Evolutionary conservation across 1,140 invertebrate genomes (phyloP).

Genomic region (Holotrichia oblita): DNA sequence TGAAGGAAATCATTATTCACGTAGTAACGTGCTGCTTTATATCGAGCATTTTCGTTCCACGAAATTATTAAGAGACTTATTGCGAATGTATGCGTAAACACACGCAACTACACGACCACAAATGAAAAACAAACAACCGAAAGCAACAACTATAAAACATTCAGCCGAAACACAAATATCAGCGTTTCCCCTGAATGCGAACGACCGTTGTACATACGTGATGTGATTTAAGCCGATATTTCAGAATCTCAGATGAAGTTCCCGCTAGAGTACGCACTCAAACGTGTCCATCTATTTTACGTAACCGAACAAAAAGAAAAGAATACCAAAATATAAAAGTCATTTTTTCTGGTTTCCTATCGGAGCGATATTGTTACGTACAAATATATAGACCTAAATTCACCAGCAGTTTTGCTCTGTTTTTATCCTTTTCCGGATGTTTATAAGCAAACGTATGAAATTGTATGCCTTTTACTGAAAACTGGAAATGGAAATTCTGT

Average conservation of each 20-base stretch:
- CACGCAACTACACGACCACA: slow-evolving; percentile 1
- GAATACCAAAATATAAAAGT: not conserved
- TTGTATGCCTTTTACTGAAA: not conserved
- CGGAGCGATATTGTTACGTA: not conserved
- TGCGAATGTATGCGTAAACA: not conserved
- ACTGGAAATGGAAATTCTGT: no score
- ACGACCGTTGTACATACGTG: slow-evolving; percentile 34
- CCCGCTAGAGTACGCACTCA: not conserved
- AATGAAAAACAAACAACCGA: slow-evolving; percentile 35
- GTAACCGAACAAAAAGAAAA: not conserved
- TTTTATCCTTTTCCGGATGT: not conserved
- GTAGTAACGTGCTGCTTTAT: no score
- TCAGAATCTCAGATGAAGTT: slow-evolving; percentile 7
- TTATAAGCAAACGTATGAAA: not conserved
- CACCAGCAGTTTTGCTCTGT: not conserved
- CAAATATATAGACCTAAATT: not conserved
- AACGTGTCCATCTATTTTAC: not conserved
- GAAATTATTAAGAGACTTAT: slow-evolving; percentile 23
- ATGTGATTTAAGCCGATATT: slow-evolving; percentile 33
- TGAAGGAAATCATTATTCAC: no score
- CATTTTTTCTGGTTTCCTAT: not conserved
- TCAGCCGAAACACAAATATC: slow-evolving; percentile 29
- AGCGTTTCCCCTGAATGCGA: slow-evolving; percentile 22
- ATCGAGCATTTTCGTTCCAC: not conserved
- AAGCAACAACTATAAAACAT: slow-evolving; percentile 28